A percentile compares a stretch with the other conserved stretches of the same genome.
Evolutionary conservation across 1,140 invertebrate genomes (phyloP).

Genomic region (Zelostemma sp.): DNA sequence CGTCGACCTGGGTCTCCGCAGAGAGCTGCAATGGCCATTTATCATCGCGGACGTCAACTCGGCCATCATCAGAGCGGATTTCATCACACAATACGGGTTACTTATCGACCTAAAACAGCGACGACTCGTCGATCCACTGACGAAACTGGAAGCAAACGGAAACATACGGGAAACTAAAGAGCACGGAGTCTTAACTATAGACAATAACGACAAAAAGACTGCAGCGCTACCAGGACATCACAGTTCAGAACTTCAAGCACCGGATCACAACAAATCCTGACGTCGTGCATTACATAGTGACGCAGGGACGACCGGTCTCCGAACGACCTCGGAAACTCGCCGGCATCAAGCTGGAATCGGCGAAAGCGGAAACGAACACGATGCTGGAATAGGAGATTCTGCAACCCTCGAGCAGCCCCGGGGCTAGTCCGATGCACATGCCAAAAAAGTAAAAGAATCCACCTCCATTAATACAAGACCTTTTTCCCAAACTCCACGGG

Average conservation of each 20-base stretch:
- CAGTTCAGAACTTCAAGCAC: neutral
- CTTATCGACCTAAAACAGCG: slow-evolving; percentile 53
- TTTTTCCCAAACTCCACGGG: slow-evolving; percentile 33
- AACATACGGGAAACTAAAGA: neutral
- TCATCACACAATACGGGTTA: slow-evolving; percentile 54
- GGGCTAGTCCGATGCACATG: slow-evolving; percentile 22
- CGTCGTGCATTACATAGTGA: neutral
- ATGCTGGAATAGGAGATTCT: slow-evolving; percentile 7
- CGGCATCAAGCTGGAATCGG: neutral
- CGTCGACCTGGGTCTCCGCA: slow-evolving; percentile 40
- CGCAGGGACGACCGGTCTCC: neutral
- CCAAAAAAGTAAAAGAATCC: slow-evolving; percentile 58
- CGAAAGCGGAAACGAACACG: slow-evolving; percentile 9
- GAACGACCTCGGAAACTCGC: neutral
- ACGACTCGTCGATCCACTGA: slow-evolving; percentile 50
- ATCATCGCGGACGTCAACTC: slow-evolving; percentile 59
- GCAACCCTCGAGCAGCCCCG: slow-evolving; percentile 13
- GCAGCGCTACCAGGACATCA: neutral
- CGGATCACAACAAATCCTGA: neutral
- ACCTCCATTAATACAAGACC: slow-evolving; percentile 38
- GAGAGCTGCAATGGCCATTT: slow-evolving; percentile 61
- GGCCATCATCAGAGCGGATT: slow-evolving; percentile 65
- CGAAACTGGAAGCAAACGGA: neutral
- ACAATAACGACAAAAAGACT: neutral
- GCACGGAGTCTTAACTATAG: neutral